These are phyloP conservation scores for Pipistrellus pygmaeus DNA, from an alignment of 2,797 vertebrate genomes.

Conservation along the genomic window DNA sequence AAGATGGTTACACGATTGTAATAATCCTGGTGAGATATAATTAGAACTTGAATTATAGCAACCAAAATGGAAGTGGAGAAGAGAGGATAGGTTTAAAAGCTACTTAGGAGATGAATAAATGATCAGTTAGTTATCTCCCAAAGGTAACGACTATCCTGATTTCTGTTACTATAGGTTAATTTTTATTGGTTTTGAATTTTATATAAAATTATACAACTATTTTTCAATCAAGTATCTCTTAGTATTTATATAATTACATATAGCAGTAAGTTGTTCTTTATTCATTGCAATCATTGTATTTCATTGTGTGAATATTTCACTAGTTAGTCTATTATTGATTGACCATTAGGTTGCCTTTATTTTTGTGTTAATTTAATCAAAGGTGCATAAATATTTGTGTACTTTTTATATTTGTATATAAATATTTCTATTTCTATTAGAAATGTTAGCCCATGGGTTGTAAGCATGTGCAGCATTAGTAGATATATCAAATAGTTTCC, in stretches of 20 bases:
- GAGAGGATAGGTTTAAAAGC: slow-evolving; percentile 17
- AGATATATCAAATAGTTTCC: not conserved
- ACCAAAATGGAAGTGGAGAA: not conserved
- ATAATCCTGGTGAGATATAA: slow-evolving; percentile 3
- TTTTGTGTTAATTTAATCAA: slow-evolving; percentile 55
- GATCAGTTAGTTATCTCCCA: not conserved
- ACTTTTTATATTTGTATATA: not conserved
- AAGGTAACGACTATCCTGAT: not conserved
- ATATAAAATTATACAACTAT: slow-evolving; percentile 18
- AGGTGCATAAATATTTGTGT: not conserved
- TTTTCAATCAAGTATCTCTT: not conserved
- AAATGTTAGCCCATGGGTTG: not conserved
- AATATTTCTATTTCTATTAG: not conserved
- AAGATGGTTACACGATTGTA: not conserved
- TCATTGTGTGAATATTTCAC: not conserved
- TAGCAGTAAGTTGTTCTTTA: not conserved
- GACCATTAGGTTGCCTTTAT: not conserved
- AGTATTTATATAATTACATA: not conserved
- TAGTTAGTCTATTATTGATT: slow-evolving; percentile 25
- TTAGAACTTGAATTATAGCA: slow-evolving; percentile 44
- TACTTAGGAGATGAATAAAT: not conserved
- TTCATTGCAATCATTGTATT: not conserved
- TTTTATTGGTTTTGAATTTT: slow-evolving; percentile 43
- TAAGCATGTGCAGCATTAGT: not conserved
- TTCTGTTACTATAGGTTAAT: not conserved